A percentile compares a stretch with the other conserved stretches of the same genome.
phyloP scores from a whole-genome alignment of 2,113 vertebrate genomes.

The Rhombomys opimus region DNA sequence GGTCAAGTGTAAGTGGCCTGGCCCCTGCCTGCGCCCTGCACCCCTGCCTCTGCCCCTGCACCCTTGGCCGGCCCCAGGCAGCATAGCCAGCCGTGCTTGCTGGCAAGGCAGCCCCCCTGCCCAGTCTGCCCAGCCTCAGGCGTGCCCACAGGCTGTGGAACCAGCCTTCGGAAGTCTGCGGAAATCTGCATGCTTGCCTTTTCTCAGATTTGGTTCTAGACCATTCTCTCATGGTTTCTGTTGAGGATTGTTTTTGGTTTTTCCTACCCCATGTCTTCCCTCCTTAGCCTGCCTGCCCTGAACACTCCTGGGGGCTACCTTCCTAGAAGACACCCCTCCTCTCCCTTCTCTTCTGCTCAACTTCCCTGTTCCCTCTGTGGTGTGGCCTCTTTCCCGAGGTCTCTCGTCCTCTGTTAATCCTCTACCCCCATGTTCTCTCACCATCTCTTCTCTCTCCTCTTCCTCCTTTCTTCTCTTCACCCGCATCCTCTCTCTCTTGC shows the following conservation, averaged over 20 bases:
- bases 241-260: constrained; percentile 85
- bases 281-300: constrained; percentile 84
- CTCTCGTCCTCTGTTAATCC: not conserved
- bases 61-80: constrained; percentile 78
- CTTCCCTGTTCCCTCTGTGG: not conserved
- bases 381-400: constrained; percentile 47
- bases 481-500: not conserved
- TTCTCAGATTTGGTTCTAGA: constrained; percentile 86
- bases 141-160: constrained; percentile 88
- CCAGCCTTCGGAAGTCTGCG: constrained; percentile 86
- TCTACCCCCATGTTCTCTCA: not conserved
- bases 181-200: constrained; percentile 96
- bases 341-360: not conserved
- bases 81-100: constrained; percentile 61
- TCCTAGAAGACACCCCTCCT: constrained; percentile 69
- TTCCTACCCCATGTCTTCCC: constrained; percentile 85
- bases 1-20: constrained; percentile 99
- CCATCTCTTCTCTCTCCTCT: not conserved
- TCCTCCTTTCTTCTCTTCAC: constrained; percentile 13
- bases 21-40: constrained; percentile 80
- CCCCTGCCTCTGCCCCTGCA: constrained; percentile 78
- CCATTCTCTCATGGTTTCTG: constrained; percentile 87
- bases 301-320: constrained; percentile 65
- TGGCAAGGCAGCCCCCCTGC: constrained; percentile 81
- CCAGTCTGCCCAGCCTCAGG: constrained; percentile 77